phyloP scores from a whole-genome alignment of 2,113 vertebrate species.

The Chitala chitala region DNA sequence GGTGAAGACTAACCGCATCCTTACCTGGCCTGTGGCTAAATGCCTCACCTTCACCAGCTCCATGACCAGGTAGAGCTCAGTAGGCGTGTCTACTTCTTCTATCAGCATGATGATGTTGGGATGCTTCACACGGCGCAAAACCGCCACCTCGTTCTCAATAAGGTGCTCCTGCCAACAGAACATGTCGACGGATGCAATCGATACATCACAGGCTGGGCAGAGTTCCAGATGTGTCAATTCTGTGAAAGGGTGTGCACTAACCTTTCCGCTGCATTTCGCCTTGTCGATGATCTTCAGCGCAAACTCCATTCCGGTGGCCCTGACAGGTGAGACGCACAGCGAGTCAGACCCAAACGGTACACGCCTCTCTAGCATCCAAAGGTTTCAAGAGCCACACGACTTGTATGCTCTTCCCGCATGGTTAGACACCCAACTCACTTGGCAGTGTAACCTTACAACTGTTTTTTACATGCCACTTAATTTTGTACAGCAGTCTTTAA shows the following conservation, averaged over 20 bases:
- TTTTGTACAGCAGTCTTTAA: no score
- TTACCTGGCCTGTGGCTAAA: no score
- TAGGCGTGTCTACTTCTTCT: conserved; percentile 87
- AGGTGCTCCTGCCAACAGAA: conserved; percentile 77
- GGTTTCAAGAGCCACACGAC: no score
- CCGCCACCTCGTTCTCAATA: conserved; percentile 93
- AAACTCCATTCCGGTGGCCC: conserved; percentile 87
- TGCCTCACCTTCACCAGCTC: conserved; percentile 77
- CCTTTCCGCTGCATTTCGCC: conserved; percentile 96
- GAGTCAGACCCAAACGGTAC: no score
- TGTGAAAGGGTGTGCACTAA: conserved; percentile 38
- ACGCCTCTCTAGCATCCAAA: no score
- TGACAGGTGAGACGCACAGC: conserved; percentile 44
- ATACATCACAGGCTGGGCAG: no score
- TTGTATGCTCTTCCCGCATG: no score
- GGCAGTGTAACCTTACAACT: no score
- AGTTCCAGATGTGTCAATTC: no score
- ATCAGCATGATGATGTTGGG: conserved; percentile 96
- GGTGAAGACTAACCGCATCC: no score
- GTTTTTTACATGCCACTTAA: no score
- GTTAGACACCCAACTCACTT: no score
- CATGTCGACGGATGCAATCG: neutral
- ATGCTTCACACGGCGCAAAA: conserved; percentile 83
- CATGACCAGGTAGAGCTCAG: conserved; percentile 95
- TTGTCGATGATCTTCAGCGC: conserved; percentile 98